Evolutionary conservation across 2,797 vertebrate species (phyloP).

Genomic region (Passerculus sandwichensis): DNA sequence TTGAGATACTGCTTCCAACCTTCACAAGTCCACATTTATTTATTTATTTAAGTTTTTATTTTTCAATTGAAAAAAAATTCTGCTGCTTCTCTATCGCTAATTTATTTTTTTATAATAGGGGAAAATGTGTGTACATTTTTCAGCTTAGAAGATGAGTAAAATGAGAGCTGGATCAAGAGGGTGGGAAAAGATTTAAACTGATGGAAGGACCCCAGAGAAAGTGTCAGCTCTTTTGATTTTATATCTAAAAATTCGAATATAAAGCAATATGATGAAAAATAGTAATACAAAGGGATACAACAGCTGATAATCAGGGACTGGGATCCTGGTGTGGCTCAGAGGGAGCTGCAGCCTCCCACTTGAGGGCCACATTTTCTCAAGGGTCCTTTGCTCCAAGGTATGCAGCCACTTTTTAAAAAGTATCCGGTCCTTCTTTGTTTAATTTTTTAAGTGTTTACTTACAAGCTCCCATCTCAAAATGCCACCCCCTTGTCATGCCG

Average conservation of each 20-base stretch:
- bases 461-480: neutral
- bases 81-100: too few relatives aligned
- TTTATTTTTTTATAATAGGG: neutral
- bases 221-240: neutral
- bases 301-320: neutral
- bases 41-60: neutral
- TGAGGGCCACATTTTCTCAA: neutral
- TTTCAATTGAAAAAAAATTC: too few relatives aligned
- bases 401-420: accelerated
- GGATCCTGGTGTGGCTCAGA: neutral
- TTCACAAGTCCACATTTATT: neutral
- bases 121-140: neutral
- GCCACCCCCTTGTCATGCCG: accelerated
- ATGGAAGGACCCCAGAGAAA: neutral
- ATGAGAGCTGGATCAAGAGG: neutral
- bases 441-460: neutral
- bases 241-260: neutral
- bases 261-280: neutral
- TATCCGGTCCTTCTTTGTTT: neutral
- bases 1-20: neutral
- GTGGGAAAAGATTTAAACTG: neutral
- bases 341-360: neutral
- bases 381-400: neutral
- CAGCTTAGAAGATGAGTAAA: neutral
- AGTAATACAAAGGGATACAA: neutral